Base-by-base conservation (phyloP, 2,113 vertebrate genomes). In the Cyprinodon brontotheroides region DNA sequence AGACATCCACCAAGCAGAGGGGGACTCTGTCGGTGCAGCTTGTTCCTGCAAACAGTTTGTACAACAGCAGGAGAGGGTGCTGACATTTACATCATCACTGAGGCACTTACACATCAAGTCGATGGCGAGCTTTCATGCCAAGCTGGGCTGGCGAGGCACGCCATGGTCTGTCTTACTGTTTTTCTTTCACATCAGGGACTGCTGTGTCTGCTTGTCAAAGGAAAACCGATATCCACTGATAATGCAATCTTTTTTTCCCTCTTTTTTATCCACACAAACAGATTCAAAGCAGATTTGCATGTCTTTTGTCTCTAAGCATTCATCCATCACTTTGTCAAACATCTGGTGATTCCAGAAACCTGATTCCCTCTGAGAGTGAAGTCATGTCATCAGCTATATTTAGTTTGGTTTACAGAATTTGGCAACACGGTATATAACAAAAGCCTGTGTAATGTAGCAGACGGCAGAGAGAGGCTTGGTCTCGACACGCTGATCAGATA, bases 281-380 rank as follows among this genome's bases (percentile, higher is more conserved):
- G 81, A 89, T 75, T 78, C 22, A 77, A 84, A 72, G 75, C 80
- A 85, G 79, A 65, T 81, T 81, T 67, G 75, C 63, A 43, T 78
- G 61, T 50, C 41, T 57, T 65, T 78, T 12, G n/a, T 65, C 68
- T 74, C 9, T 0, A 61, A 70, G 63, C 3, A 36, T 10, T 76
- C 36, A 14, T 53, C 14, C 70, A 36, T 65, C 60, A 68, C 67
- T 72, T 69, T 84, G 81, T 78, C 40, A 62, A 78, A 76, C 68
- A 72, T 29, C 39, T 62, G 61, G 29, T 0, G 64, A 77, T n/a
- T 62, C 61, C 68, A 78, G 45, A 66, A 77, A 75, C 50, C n/a
- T 1, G 3, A 41, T 76, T 70, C 67, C 68, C 48, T 72, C 65
- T 40, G 1, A 6, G 5, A 48, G 69, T n/a, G 74, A 76, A 61